Evolutionary conservation across 2,888 invertebrate species (phyloP), one percentile per base, ranked within the genome.

Genomic region (Nudaria mundana): DNA sequence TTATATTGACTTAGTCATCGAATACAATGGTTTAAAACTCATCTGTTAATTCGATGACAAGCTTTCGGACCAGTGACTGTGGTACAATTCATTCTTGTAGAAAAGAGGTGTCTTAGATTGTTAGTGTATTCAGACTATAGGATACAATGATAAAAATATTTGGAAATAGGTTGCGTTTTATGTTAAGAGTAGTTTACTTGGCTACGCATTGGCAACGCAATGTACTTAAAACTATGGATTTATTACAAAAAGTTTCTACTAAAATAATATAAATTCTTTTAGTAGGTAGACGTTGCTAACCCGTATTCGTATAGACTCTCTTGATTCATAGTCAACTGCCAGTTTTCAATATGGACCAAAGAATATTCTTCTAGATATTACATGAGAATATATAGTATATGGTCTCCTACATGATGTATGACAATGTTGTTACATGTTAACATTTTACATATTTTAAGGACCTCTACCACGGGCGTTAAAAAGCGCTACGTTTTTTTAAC

Each of bases 61-160:
- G 78, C 71, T 72, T 69, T 77, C 71, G 82, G 85, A 86, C 85
- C 86, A 83, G 78, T 80, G 78, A 76, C 68, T 75, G 81, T 78
- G 79, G 79, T 71, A 63, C 77, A 76, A 76, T 75, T 68, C 76
- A 75, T 81, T 82, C 77, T 73, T 46, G 77, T 85, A 84, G 83
- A 71, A 64, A 64, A 71, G 71, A 79, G 70, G 80, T 79, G 78
- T 83, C 81, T 81, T 86, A 85, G 86, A 78, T 77, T 76, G 85
- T 83, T 85, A 81, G 81, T 84, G 81, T 78, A 77, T 81, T 74
- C 68, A 68, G 71, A 63, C 63, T 67, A 51, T 62, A 63, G 61
- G 58, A 52, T 46, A n/a, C 41, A 25, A 37, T 42, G 41, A 44
- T 28, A n/a, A n/a, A n/a, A n/a, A 32, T 46, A 44, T 58, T 44